phyloP scores from a whole-genome alignment of 2,113 vertebrate genomes.

The Pelobates fuscus region DNA sequence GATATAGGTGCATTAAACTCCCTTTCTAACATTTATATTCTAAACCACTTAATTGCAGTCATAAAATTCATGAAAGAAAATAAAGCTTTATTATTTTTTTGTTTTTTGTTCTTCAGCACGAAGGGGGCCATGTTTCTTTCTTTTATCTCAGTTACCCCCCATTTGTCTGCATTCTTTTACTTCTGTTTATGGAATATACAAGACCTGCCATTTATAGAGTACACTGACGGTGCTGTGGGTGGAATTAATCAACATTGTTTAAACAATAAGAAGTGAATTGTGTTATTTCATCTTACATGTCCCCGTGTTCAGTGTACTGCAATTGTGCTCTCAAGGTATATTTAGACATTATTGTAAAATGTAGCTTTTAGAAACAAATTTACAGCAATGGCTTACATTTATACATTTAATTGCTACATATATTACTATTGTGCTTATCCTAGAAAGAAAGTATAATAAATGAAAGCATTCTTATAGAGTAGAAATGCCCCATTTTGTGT shows the following conservation, averaged over 20 bases:
- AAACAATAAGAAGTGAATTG: conserved; percentile 21
- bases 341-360: not conserved
- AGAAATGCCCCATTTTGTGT: no score
- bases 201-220: conserved; percentile 25
- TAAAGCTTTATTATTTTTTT: conserved; percentile 1
- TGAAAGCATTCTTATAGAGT: not conserved
- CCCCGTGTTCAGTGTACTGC: not conserved
- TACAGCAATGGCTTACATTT: not conserved
- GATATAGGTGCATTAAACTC: no score
- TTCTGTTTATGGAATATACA: conserved; percentile 12
- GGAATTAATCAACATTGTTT: conserved; percentile 37
- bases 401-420: no score
- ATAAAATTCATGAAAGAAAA: conserved; percentile 3
- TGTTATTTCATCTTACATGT: not conserved
- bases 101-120: not conserved
- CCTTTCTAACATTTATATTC: no score
- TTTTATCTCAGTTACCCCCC: conserved; percentile 13
- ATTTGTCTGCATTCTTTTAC: conserved; percentile 12
- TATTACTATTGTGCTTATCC: no score
- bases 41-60: not conserved
- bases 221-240: conserved; percentile 6
- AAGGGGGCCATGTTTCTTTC: conserved; percentile 14
- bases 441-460: not conserved
- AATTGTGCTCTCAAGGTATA: not conserved
- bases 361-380: not conserved